Percentiles rank a stretch among this genome's conserved stretches.
Evolutionary conservation across 2,797 vertebrate genomes (phyloP).

Genomic region (Liasis olivaceus): DNA sequence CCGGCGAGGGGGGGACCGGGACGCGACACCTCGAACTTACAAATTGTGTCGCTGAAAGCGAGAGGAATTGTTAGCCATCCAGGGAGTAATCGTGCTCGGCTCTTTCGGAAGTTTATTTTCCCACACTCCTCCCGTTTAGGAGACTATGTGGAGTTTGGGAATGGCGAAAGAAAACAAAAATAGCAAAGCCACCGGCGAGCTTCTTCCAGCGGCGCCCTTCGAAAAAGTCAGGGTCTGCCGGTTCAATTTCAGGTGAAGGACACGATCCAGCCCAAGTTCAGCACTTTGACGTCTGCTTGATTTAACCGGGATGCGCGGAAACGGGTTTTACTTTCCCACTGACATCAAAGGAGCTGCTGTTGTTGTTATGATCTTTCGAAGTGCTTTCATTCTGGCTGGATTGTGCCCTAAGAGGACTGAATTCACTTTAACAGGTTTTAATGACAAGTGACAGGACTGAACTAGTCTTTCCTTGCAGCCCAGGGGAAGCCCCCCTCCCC

Average conservation of each 20-base stretch:
- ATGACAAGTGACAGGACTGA: conserved; percentile 17
- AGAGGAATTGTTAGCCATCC: conserved; percentile 13
- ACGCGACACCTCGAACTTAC: conserved; percentile 73
- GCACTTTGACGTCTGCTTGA: neutral
- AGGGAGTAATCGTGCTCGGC: neutral
- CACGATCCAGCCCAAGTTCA: neutral
- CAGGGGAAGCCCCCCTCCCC: neutral
- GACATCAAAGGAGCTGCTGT: too few species aligned
- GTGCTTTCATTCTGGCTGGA: neutral
- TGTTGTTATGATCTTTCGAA: too few species aligned
- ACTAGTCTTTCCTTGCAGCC: neutral
- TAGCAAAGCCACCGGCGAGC: neutral
- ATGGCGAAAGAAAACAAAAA: neutral
- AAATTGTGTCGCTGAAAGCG: conserved; percentile 52
- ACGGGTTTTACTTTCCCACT: neutral
- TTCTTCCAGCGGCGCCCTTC: neutral
- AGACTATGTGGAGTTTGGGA: neutral
- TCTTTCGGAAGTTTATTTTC: neutral
- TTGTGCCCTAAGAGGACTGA: conserved; percentile 15
- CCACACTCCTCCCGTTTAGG: neutral
- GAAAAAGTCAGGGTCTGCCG: neutral
- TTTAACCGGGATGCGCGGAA: neutral
- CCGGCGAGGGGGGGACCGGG: conserved; percentile 35
- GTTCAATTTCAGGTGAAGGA: neutral
- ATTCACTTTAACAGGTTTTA: conserved; percentile 42